These are phyloP conservation scores for Microplitis manilae DNA, from an alignment of 2,888 invertebrate species.

Conservation along the genomic window DNA sequence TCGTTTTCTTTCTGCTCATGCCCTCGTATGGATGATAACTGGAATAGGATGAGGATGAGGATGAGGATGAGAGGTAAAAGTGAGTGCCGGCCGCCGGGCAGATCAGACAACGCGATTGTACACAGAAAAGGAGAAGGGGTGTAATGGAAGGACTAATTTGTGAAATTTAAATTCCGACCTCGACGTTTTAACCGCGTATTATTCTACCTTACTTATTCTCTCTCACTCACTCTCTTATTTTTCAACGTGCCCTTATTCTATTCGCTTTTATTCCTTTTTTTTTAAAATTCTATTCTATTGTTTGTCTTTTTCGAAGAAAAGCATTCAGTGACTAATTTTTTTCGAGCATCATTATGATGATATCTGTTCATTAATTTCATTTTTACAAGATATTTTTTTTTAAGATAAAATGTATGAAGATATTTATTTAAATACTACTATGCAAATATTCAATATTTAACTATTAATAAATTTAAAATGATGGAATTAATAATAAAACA, in stretches of 20 bases:
- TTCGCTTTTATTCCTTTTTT: not conserved
- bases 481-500: no score
- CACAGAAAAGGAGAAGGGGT: constrained; percentile 55
- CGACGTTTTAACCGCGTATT: constrained; percentile 52
- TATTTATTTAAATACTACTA: not conserved
- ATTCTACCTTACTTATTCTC: not conserved
- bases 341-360: not conserved
- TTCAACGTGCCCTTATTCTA: not conserved
- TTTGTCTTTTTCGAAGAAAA: not conserved
- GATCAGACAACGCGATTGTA: constrained; percentile 64
- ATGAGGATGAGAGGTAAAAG: constrained; percentile 23
- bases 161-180: constrained; percentile 70
- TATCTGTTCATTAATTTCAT: not conserved
- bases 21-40: constrained; percentile 27
- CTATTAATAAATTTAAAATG: no score
- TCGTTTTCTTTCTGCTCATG: constrained; percentile 34
- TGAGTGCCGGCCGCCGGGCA: constrained; percentile 44
- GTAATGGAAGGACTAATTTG: constrained; percentile 71
- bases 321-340: not conserved
- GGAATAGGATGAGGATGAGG: constrained; percentile 22
- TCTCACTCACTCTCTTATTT: not conserved
- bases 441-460: not conserved
- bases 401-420: not conserved
- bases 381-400: not conserved
- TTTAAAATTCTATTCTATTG: not conserved